Base-by-base conservation (phyloP, 2,888 invertebrate species). In the Onchidella celtica region DNA sequence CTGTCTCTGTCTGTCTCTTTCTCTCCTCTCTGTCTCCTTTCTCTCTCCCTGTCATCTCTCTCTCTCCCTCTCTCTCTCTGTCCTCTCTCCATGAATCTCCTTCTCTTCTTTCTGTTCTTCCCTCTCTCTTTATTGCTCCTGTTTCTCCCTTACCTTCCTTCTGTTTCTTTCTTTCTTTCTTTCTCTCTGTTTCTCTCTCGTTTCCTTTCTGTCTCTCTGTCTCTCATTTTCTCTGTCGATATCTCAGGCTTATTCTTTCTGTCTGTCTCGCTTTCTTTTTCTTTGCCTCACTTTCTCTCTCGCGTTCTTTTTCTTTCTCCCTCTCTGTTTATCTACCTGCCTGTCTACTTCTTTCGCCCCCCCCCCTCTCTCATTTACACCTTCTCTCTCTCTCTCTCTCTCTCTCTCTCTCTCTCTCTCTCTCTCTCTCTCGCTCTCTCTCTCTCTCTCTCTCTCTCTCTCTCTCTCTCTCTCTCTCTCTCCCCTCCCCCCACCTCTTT, bases 201-300 rank as follows among this genome's bases (percentile, higher is more conserved):
- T 36, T 69, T n/a, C 68, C 36, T 32, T 24, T 77, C 77, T 77
- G 2, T 55, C 59, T 59, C 38, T 57, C 32, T 65, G 65, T 57
- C 27, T 57, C 27, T 74, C 55, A 57, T 29, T 27, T 17, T 59
- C 36, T 38, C 40, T 57, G 4, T 59, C 69, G 36, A 29, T 40
- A 17, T 40, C 27, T 68, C 68, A 59, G n/a, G n/a, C n/a, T n/a
- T n/a, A n/a, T n/a, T 27, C 40, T 57, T 27, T 34, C 38, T 61
- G 38, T 40, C 61, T 69, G 57, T 59, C 61, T 24, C 59, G 6
- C 69, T 59, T 57, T 72, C 65, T 65, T 47, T 63, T 27, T 40
- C 79, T 65, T n/a, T 40, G n/a, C 24, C 63, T 34, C 57, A 6
- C 66, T 29, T 21, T 29, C 47, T 61, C 27, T 63, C 1, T 34